A percentile compares a stretch with the other conserved stretches of the same genome.
These are phyloP conservation scores for Agrochola circellaris DNA, from an alignment of 2,888 invertebrate species.

Conservation along the genomic window DNA sequence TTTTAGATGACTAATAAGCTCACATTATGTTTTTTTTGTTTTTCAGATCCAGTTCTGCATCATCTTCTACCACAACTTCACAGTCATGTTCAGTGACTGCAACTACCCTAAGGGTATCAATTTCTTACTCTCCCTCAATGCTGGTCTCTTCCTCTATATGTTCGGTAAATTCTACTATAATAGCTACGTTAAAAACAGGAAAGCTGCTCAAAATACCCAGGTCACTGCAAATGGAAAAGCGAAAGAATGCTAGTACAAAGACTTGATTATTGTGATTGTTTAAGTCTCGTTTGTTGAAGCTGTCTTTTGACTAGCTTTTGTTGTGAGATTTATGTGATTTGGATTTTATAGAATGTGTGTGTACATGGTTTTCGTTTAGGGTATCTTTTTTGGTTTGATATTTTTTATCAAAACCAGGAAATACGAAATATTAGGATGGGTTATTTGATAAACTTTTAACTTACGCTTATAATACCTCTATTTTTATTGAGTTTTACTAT, in stretches of 20 bases:
- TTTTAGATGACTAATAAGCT: neutral
- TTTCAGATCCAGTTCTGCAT: conserved; percentile 92
- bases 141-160: conserved; percentile 94
- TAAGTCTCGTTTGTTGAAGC: conserved; percentile 22
- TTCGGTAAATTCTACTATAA: conserved; percentile 94
- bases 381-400: neutral
- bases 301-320: conserved; percentile 17
- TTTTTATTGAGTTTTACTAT: neutral
- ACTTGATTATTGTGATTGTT: conserved; percentile 58
- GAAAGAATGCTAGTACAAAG: conserved; percentile 81
- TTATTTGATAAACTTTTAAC: neutral
- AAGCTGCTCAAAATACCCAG: conserved; percentile 31
- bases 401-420: neutral
- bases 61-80: conserved; percentile 93
- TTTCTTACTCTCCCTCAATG: conserved; percentile 92
- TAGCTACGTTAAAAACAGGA: conserved; percentile 89
- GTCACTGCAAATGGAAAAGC: conserved; percentile 72
- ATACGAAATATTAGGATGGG: neutral
- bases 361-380: conserved; percentile 10
- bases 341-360: conserved; percentile 23
- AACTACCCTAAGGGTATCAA: conserved; percentile 93
- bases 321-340: conserved; percentile 40
- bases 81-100: conserved; percentile 92
- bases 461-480: neutral
- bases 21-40: neutral